These are phyloP conservation scores for Ameiurus melas DNA, from an alignment of 2,113 vertebrate species.

Conservation along the genomic window DNA sequence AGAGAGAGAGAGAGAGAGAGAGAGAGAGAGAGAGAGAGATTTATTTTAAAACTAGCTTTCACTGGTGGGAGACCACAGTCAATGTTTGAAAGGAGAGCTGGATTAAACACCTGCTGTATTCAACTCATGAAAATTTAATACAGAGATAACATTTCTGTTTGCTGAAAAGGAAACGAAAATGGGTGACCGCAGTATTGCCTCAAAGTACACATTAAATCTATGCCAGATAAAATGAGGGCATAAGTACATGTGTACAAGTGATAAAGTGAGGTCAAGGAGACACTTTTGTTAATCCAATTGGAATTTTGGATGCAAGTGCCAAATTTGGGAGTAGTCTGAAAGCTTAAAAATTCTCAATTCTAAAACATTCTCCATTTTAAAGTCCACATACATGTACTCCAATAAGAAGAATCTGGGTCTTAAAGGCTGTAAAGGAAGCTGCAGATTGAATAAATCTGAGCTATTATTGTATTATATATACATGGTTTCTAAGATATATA, in stretches of 20 bases:
- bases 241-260: not conserved
- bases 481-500: no score
- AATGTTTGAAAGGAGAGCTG: not conserved
- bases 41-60: not conserved
- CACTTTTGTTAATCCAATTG: not conserved
- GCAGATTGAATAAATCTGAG: no score
- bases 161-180: not conserved
- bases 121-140: not conserved
- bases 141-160: not conserved
- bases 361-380: no score
- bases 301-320: not conserved
- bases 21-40: no score
- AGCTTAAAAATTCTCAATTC: not conserved
- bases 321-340: not conserved
- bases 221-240: not conserved
- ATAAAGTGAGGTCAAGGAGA: not conserved
- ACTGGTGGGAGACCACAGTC: not conserved
- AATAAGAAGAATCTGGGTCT: not conserved
- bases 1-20: no score
- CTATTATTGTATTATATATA: no score
- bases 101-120: not conserved
- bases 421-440: not conserved
- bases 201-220: not conserved
- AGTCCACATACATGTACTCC: not conserved
- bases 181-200: not conserved